These are phyloP conservation scores for Drosophila pegasa DNA, from an alignment of 2,888 invertebrate species.

Conservation along the genomic window DNA sequence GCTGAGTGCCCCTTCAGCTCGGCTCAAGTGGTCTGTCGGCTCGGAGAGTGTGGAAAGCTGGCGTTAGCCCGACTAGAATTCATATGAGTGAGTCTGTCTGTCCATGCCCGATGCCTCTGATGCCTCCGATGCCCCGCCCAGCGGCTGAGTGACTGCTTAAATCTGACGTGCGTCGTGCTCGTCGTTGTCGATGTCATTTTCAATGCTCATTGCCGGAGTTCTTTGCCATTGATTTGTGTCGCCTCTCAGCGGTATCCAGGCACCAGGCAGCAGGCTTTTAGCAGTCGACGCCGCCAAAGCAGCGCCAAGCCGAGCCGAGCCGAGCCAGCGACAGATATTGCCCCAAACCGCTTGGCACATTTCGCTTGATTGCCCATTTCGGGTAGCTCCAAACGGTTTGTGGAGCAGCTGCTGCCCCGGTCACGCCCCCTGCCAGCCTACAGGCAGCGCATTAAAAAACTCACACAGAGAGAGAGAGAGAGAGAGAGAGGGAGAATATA, in stretches of 20 bases:
- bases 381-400: constrained; percentile 54
- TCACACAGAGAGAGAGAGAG: neutral
- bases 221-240: constrained; percentile 64
- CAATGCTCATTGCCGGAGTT: constrained; percentile 61
- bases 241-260: constrained; percentile 37
- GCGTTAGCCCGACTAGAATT: constrained; percentile 13
- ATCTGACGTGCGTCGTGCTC: constrained; percentile 57
- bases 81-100: constrained; percentile 10
- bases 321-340: constrained; percentile 36
- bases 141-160: constrained; percentile 59
- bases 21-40: constrained; percentile 43
- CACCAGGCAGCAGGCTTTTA: constrained; percentile 3
- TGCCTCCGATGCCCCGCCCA: neutral
- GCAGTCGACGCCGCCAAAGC: constrained; percentile 2
- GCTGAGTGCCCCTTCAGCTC: constrained; percentile 65
- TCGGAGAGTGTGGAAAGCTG: constrained; percentile 19
- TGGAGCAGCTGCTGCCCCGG: constrained; percentile 16
- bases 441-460: constrained; percentile 57
- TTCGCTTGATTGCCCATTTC: constrained; percentile 76
- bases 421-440: constrained; percentile 47
- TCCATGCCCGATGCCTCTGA: neutral
- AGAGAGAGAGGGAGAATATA: constrained; percentile 2
- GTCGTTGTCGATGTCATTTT: constrained; percentile 47
- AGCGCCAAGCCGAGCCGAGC: constrained; percentile 6
- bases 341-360: constrained; percentile 61